Evolutionary conservation across 35 echinoderm and acorn worm species (phyloP).

Genomic region (Diadema setosum): DNA sequence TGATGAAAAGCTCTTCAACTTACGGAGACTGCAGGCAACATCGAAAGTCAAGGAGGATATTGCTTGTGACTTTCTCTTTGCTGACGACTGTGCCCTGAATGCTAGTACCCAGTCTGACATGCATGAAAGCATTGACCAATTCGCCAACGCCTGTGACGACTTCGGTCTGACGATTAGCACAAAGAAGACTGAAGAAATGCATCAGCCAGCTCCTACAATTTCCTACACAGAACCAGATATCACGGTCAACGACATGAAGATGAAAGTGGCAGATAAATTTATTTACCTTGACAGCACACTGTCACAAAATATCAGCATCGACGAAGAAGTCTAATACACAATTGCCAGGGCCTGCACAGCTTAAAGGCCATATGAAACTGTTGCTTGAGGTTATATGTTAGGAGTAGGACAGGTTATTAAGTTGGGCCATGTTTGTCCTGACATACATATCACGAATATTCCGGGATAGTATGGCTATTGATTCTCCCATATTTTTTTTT

Average conservation of each 20-base stretch:
- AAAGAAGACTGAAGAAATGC: neutral
- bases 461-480: neutral
- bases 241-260: neutral
- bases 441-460: neutral
- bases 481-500: no score
- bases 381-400: no score
- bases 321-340: no score
- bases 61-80: no score
- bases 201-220: neutral
- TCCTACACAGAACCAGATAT: neutral
- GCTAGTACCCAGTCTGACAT: no score
- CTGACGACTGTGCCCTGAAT: no score
- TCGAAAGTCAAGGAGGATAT: neutral
- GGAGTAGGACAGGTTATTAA: no score
- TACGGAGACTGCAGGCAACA: neutral
- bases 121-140: no score
- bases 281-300: slow-evolving; percentile 15
- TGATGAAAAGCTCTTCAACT: neutral
- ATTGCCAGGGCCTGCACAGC: neutral
- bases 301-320: neutral
- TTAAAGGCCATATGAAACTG: neutral
- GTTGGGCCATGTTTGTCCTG: neutral
- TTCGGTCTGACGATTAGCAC: neutral
- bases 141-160: no score
- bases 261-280: neutral